Base-by-base conservation (phyloP, 2,888 invertebrate species). In the Oxystoma pomonae region DNA sequence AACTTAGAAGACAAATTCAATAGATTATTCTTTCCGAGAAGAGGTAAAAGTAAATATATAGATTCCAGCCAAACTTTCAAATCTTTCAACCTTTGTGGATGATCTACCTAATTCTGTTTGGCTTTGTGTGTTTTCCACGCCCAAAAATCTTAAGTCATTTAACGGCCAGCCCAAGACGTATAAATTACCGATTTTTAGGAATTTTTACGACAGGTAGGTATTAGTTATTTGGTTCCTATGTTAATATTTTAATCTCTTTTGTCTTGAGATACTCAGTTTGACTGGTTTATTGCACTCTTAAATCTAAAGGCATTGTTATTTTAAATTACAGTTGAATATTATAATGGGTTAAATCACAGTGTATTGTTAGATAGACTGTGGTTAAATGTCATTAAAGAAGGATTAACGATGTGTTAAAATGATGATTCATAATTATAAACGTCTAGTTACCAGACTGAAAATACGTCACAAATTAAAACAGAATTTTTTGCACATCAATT, bases 81-180 rank as follows among this genome's bases (percentile, higher is more conserved):
- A 53, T 53, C 53, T 53, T 53, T 53, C 53, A 19, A 53, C 17
- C 53, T 17, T 53, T 53, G 53, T 53, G 17, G 19, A 53, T 53
- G 53, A 53, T 53, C 16, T 16, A 53, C 17, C 19, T 53, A 53
- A 53, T 53, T 64, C 53, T 64, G 61, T 64, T 61, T 61, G 64
- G 22, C 61, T 20, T 58, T 18, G 22, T 56, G 51, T 50, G 17
- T 19, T n/a, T 35, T 5, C 59, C 35, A 57, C 64, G 64, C 64
- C 64, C 64, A 64, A 60, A 61, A 64, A 64, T 20, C 61, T 64
- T 64, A 64, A 64, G 64, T 64, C 64, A 64, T 61, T 64, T 64
- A 53, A 19, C 20, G 18, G 7, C 9, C n/a, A 57, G 19, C n/a
- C 5, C n/a, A 53, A n/a, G 53, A 17, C 53, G 53, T 19, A 53